Conservation (phyloP, 2,797 vertebrate species). For the Pelochelys cantorii region DNA sequence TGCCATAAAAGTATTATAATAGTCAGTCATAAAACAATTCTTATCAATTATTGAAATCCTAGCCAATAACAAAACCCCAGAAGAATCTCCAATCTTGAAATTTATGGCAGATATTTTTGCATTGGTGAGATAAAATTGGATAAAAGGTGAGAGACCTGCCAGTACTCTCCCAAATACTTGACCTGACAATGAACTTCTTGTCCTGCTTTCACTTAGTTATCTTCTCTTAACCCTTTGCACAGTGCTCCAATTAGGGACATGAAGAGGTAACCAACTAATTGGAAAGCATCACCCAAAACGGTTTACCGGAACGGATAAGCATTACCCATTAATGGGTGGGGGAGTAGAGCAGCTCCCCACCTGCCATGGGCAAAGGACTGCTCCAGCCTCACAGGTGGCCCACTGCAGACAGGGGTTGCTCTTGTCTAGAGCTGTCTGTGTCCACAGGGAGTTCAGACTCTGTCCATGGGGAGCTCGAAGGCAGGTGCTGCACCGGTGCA, state of each 20-base stretch:
- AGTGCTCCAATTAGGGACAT: background rate
- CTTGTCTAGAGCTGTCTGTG: too few relatives aligned
- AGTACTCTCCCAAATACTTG: background rate
- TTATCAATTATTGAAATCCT: background rate
- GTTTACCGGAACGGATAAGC: too few relatives aligned
- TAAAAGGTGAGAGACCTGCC: background rate
- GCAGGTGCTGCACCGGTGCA: too few relatives aligned
- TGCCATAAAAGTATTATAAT: background rate
- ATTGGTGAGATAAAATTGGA: slow-evolving; percentile 4
- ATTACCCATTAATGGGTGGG: too few relatives aligned
- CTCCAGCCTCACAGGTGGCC: too few relatives aligned
- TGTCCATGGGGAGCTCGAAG: too few relatives aligned
- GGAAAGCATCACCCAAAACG: too few relatives aligned
- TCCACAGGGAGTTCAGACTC: too few relatives aligned
- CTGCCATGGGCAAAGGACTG: too few relatives aligned
- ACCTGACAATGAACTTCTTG: background rate
- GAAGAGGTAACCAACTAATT: too few relatives aligned
- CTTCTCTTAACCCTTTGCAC: background rate
- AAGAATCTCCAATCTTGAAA: background rate
- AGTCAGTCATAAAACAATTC: background rate
- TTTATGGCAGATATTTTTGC: background rate
- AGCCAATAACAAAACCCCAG: background rate
- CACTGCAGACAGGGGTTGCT: too few relatives aligned
- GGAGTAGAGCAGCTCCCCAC: too few relatives aligned
- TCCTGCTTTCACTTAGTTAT: background rate